These are phyloP conservation scores for Morpho deidamia DNA, from an alignment of 2,888 invertebrate genomes.

Conservation along the genomic window DNA sequence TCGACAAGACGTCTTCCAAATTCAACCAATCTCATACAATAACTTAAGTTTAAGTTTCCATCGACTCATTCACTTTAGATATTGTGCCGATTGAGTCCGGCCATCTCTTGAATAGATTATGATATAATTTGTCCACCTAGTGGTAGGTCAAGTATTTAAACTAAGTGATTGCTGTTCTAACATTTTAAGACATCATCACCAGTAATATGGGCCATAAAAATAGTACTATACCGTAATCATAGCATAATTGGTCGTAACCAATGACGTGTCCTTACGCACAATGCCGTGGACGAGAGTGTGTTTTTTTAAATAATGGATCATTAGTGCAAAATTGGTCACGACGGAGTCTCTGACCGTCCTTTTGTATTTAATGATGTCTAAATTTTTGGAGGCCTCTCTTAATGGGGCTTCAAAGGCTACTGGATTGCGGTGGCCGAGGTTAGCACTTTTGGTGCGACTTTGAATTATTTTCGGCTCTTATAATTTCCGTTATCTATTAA, in stretches of 20 bases:
- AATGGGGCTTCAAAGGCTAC: slow-evolving; percentile 18
- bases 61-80: too few relatives aligned
- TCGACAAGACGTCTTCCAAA: too few relatives aligned
- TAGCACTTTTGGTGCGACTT: neutral
- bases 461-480: neutral
- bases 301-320: slow-evolving; percentile 11
- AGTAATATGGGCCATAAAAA: too few relatives aligned
- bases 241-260: neutral
- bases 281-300: neutral
- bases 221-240: neutral
- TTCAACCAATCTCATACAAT: too few relatives aligned
- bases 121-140: too few relatives aligned
- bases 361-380: slow-evolving; percentile 10
- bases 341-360: slow-evolving; percentile 11
- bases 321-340: slow-evolving; percentile 12
- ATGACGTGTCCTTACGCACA: neutral
- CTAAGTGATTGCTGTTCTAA: too few relatives aligned
- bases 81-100: too few relatives aligned
- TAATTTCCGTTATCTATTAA: neutral
- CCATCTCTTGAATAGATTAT: too few relatives aligned
- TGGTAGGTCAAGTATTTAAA: too few relatives aligned
- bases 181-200: too few relatives aligned
- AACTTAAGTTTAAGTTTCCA: too few relatives aligned
- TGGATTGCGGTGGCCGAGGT: slow-evolving; percentile 8
- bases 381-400: slow-evolving; percentile 13